These are phyloP conservation scores for Amblyteles armatorius DNA, from an alignment of 2,888 invertebrate genomes.

Conservation along the genomic window DNA sequence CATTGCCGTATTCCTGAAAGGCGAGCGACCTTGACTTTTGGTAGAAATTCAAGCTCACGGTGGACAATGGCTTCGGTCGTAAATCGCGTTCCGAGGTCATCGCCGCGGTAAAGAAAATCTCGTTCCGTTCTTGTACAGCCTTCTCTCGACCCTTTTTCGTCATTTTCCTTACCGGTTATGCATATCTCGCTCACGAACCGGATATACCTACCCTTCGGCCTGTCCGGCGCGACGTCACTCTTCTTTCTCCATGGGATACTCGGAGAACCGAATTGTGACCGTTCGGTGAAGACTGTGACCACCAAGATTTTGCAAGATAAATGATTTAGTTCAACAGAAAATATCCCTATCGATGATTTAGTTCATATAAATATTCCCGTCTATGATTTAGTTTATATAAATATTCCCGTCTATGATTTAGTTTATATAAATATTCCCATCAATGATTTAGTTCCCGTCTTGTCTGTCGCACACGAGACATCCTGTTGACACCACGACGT, in stretches of 20 bases:
- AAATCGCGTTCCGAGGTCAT: constrained; percentile 81
- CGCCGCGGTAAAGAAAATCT: constrained; percentile 67
- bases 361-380: no score
- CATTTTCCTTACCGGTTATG: constrained; percentile 73
- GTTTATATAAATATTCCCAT: no score
- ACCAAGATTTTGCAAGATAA: not conserved
- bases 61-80: constrained; percentile 78
- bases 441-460: no score
- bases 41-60: constrained; percentile 67
- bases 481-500: no score
- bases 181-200: constrained; percentile 74
- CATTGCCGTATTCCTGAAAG: constrained; percentile 13
- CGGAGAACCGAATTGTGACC: not conserved
- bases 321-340: not conserved
- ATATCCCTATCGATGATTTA: no score
- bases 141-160: constrained; percentile 49
- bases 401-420: no score
- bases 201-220: constrained; percentile 25
- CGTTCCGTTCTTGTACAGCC: constrained; percentile 15
- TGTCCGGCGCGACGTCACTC: constrained; percentile 4
- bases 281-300: constrained; percentile 1
- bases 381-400: no score
- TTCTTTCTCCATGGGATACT: not conserved
- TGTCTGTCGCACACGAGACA: no score
- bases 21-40: constrained; percentile 79